Percentiles rank a stretch among this genome's conserved stretches.
Conservation (phyloP, 2,113 vertebrate genomes). For the Ivindomyrus marchei region DNA sequence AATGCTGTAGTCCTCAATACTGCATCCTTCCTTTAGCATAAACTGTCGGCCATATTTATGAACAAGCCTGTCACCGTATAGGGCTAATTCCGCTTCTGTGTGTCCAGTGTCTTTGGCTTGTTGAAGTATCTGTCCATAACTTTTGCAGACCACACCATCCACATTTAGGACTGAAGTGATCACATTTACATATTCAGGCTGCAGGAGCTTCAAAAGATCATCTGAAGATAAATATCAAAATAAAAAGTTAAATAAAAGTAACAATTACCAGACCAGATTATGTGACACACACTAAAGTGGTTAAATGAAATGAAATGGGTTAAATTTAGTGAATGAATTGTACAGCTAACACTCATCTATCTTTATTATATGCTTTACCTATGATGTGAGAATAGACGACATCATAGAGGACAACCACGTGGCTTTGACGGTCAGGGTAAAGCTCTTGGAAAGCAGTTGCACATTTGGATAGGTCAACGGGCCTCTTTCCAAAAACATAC, state of each 20-base stretch:
- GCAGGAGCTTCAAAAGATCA: conserved; percentile 51
- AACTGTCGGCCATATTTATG: conserved; percentile 69
- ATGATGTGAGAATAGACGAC: conserved; percentile 59
- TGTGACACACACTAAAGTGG: neutral
- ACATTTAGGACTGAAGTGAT: conserved; percentile 59
- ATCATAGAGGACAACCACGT: conserved; percentile 72
- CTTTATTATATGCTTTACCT: conserved; percentile 34
- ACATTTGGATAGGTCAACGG: conserved; percentile 63
- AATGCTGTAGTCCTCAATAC: conserved; percentile 65
- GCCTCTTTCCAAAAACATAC: conserved; percentile 72
- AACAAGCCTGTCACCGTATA: conserved; percentile 30
- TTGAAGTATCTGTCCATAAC: conserved; percentile 26
- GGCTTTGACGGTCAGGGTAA: conserved; percentile 58
- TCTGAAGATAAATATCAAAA: conserved; percentile 44
- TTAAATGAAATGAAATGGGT: neutral
- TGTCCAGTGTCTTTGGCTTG: neutral
- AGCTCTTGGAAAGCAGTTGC: conserved; percentile 63
- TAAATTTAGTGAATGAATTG: neutral
- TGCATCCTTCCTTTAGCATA: conserved; percentile 39
- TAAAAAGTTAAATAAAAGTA: neutral
- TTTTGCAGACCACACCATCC: conserved; percentile 42
- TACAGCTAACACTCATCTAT: neutral
- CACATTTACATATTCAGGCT: conserved; percentile 63
- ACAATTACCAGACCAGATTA: neutral
- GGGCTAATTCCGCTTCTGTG: neutral